Base-by-base conservation (phyloP, 2,888 invertebrate species). In the Apeira syringaria region DNA sequence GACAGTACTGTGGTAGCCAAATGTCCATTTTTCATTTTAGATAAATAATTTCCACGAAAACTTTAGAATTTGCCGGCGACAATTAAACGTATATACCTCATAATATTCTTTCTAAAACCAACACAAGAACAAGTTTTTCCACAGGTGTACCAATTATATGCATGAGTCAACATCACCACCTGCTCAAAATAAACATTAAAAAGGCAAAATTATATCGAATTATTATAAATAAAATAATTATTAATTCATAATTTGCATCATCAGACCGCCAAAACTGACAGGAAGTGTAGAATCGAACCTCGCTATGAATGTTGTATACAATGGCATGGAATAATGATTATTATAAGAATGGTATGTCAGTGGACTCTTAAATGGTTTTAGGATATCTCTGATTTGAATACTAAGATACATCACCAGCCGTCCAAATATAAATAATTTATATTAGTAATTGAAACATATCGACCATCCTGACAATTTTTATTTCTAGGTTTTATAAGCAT, bases 271-370 rank as follows among this genome's bases (percentile, higher is more conserved):
- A 17, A 20, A 20, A 5, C 20, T 20, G 27, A 53, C 7, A 9
- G 53, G 53, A 52, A 54, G 59, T 55, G 53, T 60, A 57, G 54
- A 50, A 51, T 56, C 31, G 34, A 50, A 56, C 47, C 55, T 38
- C 50, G 50, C 47, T 54, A 49, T 52, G 58, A 24, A 18, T 5
- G 25, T 32, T 18, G 29, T 44, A 25, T 44, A 13, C 10, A 5
- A 20, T 17, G 18, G 20, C 5, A 20, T 20, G 2, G 20, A 7
- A 3, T 2, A 15, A 4, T 15, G 15, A 15, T 2, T 15, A 4
- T 3, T 15, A 3, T 15, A 15, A 20, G 2, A 25, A 38, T 30
- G 5, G 30, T 30, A 3, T 5, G 15, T 29, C 28, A 29, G 34
- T 38, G 44, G 24, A 24, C 9, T 15, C 38, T 28, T 1, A 18